Percentiles rank a stretch among this genome's conserved stretches.
These are phyloP conservation scores for Daphoenositta chrysoptera DNA, from an alignment of 2,113 vertebrate species.

Conservation along the genomic window DNA sequence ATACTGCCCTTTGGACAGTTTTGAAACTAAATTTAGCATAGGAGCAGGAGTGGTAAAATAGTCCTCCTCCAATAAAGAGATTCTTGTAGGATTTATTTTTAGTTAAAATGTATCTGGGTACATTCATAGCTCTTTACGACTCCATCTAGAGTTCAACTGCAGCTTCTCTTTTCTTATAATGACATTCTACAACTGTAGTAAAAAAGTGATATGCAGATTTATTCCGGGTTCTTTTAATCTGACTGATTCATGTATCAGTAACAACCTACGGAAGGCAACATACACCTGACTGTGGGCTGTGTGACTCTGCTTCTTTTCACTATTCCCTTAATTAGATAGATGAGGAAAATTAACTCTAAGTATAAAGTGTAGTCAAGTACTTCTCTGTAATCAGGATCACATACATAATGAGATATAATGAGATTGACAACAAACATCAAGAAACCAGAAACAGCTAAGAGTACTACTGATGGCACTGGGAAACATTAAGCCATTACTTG, in stretches of 20 bases:
- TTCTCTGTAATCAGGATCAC: background rate
- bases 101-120: background rate
- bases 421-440: background rate
- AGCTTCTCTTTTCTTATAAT: background rate
- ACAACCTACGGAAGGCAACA: background rate
- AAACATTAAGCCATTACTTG: background rate
- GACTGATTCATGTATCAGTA: background rate
- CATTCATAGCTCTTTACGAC: background rate
- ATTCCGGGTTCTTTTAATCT: background rate
- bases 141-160: background rate
- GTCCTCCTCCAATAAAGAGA: background rate
- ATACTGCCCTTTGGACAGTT: background rate
- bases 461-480: background rate
- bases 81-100: background rate
- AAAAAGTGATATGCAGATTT: background rate
- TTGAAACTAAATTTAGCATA: background rate
- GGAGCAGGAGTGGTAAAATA: background rate
- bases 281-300: background rate
- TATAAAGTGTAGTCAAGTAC: background rate
- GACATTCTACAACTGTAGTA: background rate
- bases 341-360: background rate
- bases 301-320: background rate
- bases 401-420: background rate
- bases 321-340: background rate
- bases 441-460: background rate